phyloP scores from a whole-genome alignment of 2,797 vertebrate species.

The Chelidonichthys spinosus region DNA sequence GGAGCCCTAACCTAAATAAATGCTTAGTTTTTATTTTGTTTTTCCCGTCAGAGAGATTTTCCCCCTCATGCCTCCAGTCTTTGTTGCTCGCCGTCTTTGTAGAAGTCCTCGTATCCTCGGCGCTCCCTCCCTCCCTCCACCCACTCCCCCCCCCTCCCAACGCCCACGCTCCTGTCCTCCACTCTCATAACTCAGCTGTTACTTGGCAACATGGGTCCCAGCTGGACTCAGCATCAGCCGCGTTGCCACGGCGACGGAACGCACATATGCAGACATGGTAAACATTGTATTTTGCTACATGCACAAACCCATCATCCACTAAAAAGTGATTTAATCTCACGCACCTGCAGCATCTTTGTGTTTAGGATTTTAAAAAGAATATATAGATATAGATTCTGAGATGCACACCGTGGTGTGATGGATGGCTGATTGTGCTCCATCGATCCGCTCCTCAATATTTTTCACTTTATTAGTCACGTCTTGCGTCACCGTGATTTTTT shows the following conservation, averaged over 20 bases:
- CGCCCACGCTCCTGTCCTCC: constrained; percentile 71
- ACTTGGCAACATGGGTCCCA: constrained; percentile 85
- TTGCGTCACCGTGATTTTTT: constrained; percentile 14
- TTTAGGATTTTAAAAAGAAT: too few relatives aligned
- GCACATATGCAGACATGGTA: constrained; percentile 69
- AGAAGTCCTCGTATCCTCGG: constrained; percentile 62
- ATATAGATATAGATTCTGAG: constrained; percentile 1
- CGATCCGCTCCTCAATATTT: constrained; percentile 30
- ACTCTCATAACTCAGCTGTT: constrained; percentile 84
- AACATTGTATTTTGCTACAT: constrained; percentile 63
- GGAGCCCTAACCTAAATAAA: constrained; percentile 62
- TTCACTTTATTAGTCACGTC: constrained; percentile 28
- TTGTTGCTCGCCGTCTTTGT: constrained; percentile 73
- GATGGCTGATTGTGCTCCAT: constrained; percentile 42
- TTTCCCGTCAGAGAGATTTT: constrained; percentile 45
- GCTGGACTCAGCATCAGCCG: constrained; percentile 80
- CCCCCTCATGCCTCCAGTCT: constrained; percentile 59
- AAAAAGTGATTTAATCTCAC: constrained; percentile 36
- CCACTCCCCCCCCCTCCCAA: constrained; percentile 27
- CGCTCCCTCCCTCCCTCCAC: constrained; percentile 43
- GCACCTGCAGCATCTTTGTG: constrained; percentile 57
- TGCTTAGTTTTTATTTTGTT: constrained; percentile 22
- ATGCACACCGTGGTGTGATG: constrained; percentile 26
- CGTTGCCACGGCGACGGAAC: constrained; percentile 75
- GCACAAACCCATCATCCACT: constrained; percentile 43